Percentiles rank a stretch among this genome's conserved stretches.
phyloP scores from a whole-genome alignment of 2,888 invertebrate species.

The Perithous albicinctus region DNA sequence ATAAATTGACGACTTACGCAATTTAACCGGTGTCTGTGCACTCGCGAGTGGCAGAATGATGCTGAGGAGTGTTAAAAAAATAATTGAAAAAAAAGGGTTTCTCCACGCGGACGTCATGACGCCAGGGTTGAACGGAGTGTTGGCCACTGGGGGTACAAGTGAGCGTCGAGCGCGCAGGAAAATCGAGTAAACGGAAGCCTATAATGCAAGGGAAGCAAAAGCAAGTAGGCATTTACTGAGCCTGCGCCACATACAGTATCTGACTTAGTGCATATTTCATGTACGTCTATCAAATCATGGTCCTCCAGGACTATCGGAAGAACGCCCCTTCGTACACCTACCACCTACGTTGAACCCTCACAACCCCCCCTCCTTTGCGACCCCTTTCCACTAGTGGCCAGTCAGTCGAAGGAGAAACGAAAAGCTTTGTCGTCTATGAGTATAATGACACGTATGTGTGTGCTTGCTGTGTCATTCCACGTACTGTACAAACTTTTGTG shows the following conservation, averaged over 20 bases:
- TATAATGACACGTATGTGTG: not conserved
- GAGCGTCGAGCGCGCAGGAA: conserved; percentile 15
- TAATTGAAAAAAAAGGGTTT: not conserved
- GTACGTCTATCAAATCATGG: conserved; percentile 77
- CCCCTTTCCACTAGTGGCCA: conserved; percentile 6
- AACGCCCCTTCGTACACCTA: conserved; percentile 28
- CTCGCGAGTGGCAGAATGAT: conserved; percentile 1
- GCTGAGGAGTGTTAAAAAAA: not conserved
- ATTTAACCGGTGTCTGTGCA: conserved; percentile 58
- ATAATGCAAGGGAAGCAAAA: conserved; percentile 1
- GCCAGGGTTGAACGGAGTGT: not conserved
- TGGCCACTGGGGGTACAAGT: conserved; percentile 1
- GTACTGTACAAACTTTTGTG: not conserved
- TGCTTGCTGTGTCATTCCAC: not conserved
- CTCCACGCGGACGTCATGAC: conserved; percentile 2
- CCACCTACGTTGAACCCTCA: conserved; percentile 21
- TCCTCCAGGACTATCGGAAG: conserved; percentile 68
- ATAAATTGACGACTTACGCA: conserved; percentile 59
- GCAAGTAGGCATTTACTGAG: conserved; percentile 42
- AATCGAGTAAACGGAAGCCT: conserved; percentile 30
- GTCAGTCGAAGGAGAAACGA: not conserved
- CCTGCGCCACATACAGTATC: conserved; percentile 57
- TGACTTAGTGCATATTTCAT: conserved; percentile 79
- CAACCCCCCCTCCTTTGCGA: not conserved
- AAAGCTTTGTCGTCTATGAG: not conserved